Percentiles rank a stretch among this genome's conserved stretches.
phyloP scores from a whole-genome alignment of 37 sponge, comb jelly and placozoan genomes.

The Ianthella basta region DNA sequence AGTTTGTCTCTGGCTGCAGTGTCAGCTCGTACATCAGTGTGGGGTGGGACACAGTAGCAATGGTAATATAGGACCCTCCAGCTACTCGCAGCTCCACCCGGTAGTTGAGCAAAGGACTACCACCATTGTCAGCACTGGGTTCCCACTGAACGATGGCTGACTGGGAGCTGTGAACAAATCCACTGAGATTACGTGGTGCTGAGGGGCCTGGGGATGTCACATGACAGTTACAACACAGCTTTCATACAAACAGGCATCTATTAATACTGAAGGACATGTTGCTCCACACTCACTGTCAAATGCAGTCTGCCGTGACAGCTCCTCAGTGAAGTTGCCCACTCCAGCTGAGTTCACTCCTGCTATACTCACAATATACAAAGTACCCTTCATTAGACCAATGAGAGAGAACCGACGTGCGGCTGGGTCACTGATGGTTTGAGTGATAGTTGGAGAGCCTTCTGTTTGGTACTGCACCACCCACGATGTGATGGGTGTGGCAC shows the following conservation, averaged over 20 bases:
- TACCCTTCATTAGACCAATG: background rate
- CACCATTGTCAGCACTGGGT: constrained; percentile 7
- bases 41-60: background rate
- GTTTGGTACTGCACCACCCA: background rate
- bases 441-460: background rate
- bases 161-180: background rate
- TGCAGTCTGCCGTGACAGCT: background rate
- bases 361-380: background rate
- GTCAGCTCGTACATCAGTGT: background rate
- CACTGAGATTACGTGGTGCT: background rate
- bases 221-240: background rate
- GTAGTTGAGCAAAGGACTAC: constrained; percentile 1
- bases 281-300: constrained; percentile 15
- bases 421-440: background rate
- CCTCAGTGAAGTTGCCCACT: background rate
- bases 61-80: background rate
- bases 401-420: background rate
- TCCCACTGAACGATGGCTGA: constrained; percentile 1
- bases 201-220: constrained; percentile 26
- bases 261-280: too few species aligned
- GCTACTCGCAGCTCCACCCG: constrained; percentile 2
- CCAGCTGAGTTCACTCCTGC: constrained; percentile 11
- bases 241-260: too few species aligned
- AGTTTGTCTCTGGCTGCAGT: constrained; percentile 1
- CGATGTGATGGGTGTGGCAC: background rate